Percentiles rank a stretch among this genome's conserved stretches.
phyloP scores from a whole-genome alignment of 2,113 vertebrate genomes.

The Dromiciops gliroides region DNA sequence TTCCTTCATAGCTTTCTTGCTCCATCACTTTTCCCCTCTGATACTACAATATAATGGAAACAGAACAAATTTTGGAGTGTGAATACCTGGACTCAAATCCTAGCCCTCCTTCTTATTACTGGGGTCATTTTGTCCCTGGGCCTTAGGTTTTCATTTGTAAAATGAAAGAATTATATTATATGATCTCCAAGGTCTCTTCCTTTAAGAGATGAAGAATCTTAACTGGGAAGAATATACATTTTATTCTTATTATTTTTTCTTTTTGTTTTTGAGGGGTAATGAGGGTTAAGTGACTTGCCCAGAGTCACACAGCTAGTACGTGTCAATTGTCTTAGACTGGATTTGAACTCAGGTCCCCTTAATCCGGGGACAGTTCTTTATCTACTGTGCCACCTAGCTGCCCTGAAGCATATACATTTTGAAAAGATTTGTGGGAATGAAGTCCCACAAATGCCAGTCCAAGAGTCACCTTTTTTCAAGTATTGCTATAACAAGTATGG shows the following conservation, averaged over 20 bases:
- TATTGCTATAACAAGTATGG: neutral
- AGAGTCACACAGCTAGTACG: too few species aligned
- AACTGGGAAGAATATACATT: neutral
- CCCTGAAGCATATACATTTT: neutral
- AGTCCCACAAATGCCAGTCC: neutral
- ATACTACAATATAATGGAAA: neutral
- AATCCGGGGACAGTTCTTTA: too few species aligned
- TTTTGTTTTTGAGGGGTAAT: too few species aligned
- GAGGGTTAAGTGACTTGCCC: too few species aligned
- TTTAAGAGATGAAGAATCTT: neutral
- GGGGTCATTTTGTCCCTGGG: neutral
- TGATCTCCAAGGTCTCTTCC: neutral
- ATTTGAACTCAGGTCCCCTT: too few species aligned
- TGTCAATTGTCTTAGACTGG: too few species aligned
- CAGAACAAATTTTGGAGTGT: neutral
- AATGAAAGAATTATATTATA: neutral
- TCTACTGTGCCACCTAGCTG: too few species aligned
- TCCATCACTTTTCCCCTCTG: neutral
- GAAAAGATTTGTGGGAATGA: neutral
- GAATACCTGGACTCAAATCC: neutral
- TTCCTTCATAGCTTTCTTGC: neutral
- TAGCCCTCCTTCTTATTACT: neutral
- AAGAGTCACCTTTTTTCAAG: neutral
- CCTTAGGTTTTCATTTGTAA: neutral
- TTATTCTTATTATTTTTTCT: too few species aligned